Conservation (phyloP, 2,113 vertebrate species). For the Zosterops lateralis region DNA sequence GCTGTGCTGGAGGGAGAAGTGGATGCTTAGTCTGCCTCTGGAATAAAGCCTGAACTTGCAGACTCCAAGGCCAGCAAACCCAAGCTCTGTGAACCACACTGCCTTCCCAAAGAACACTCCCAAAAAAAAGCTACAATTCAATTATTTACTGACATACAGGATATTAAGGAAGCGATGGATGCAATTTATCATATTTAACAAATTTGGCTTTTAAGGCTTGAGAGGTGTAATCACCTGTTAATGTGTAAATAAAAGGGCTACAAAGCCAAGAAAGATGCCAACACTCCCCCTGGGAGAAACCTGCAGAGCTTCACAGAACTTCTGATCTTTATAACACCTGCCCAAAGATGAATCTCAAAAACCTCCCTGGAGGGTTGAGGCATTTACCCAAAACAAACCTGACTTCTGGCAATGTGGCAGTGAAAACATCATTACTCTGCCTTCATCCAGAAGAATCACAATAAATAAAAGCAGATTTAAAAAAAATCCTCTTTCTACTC, state of each 20-base stretch:
- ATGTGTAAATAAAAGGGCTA: not conserved
- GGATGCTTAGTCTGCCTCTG: not conserved
- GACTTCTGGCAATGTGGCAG: not conserved
- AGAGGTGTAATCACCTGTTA: not conserved
- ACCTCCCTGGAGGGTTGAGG: not conserved
- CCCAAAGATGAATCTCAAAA: constrained; percentile 15
- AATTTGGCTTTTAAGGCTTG: not conserved
- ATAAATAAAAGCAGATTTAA: not conserved
- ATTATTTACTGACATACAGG: not conserved
- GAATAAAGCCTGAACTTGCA: constrained; percentile 5
- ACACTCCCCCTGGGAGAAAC: not conserved
- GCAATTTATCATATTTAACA: not conserved
- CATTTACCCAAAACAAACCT: not conserved
- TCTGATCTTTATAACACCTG: constrained; percentile 35
- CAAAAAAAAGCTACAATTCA: not conserved
- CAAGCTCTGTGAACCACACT: not conserved
- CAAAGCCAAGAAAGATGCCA: constrained; percentile 14
- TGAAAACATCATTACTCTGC: not conserved
- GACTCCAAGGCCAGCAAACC: not conserved
- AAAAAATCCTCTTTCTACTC: not conserved
- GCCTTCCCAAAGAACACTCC: not conserved
- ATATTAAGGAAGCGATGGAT: not conserved
- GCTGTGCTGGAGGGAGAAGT: not conserved
- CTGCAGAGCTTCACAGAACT: not conserved
- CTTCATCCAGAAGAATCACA: not conserved